These are phyloP conservation scores for Caenorhabditis uteleia DNA, from an alignment of 2,888 invertebrate species.

Conservation along the genomic window DNA sequence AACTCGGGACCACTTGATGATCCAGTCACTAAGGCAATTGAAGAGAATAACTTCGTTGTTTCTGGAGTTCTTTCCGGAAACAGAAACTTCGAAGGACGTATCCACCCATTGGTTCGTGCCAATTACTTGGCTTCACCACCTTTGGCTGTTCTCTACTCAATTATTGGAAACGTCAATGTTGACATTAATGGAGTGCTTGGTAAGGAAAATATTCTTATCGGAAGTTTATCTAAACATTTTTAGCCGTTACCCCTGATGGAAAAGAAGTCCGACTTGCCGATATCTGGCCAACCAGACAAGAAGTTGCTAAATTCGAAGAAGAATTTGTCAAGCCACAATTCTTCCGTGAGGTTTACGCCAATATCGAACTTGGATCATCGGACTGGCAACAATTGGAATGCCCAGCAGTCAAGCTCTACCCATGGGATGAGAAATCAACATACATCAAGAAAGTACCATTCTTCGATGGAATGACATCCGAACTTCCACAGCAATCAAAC, in stretches of 20 bases:
- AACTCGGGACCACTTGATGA: conserved; percentile 95
- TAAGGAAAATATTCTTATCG: conserved; percentile 3
- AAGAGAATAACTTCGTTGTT: conserved; percentile 90
- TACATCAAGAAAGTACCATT: conserved; percentile 96
- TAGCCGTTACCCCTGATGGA: conserved; percentile 47
- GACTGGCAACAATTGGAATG: conserved; percentile 85
- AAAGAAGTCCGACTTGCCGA: conserved; percentile 79
- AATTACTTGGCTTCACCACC: conserved; percentile 97
- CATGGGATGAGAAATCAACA: conserved; percentile 88
- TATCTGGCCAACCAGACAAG: conserved; percentile 90
- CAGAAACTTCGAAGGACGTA: conserved; percentile 95
- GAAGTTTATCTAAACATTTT: conserved; percentile 3
- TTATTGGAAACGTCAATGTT: conserved; percentile 91
- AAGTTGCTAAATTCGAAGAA: conserved; percentile 83
- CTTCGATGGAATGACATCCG: conserved; percentile 80
- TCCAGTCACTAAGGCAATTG: conserved; percentile 87
- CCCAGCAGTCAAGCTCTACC: conserved; percentile 82
- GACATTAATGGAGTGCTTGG: conserved; percentile 79
- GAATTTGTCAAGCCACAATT: conserved; percentile 90
- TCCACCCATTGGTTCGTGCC: conserved; percentile 91
- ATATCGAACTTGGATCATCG: conserved; percentile 78
- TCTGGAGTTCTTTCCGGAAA: conserved; percentile 96
- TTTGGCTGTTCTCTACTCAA: conserved; percentile 93
- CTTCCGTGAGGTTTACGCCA: conserved; percentile 77
- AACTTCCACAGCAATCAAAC: conserved; percentile 72